These are phyloP conservation scores for Eciton burchellii DNA, from an alignment of 1,140 invertebrate genomes.

Conservation along the genomic window DNA sequence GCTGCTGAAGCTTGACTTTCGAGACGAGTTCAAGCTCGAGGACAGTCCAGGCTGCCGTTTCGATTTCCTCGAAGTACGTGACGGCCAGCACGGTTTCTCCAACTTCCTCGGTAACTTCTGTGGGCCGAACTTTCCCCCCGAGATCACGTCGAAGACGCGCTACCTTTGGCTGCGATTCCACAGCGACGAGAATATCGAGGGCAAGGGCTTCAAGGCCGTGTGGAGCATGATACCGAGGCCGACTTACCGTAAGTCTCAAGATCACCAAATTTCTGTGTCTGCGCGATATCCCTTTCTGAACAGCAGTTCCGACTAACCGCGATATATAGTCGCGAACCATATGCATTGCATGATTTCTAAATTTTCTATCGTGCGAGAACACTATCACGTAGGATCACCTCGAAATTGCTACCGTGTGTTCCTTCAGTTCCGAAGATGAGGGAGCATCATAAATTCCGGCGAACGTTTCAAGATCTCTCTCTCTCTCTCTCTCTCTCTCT, in stretches of 20 bases:
- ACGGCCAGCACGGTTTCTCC: constrained; percentile 95
- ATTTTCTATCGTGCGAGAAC: no score
- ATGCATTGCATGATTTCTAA: no score
- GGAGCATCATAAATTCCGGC: background rate
- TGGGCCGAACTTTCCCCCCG: constrained; percentile 91
- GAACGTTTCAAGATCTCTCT: no score
- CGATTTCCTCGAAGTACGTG: constrained; percentile 93
- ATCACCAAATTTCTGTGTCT: constrained; percentile 9
- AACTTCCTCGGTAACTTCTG: constrained; percentile 89
- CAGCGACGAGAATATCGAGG: constrained; percentile 94
- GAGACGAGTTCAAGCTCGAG: constrained; percentile 93
- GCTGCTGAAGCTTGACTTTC: constrained; percentile 92
- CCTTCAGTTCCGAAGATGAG: background rate
- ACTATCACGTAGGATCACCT: no score
- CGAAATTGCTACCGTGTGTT: no score
- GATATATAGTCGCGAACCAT: background rate
- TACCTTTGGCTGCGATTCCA: constrained; percentile 94
- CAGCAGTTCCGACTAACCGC: background rate
- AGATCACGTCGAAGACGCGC: constrained; percentile 91
- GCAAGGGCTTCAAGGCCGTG: constrained; percentile 92
- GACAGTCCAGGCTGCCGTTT: constrained; percentile 91
- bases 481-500: no score
- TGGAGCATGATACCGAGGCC: constrained; percentile 88
- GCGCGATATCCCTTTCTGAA: background rate
- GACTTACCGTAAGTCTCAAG: constrained; percentile 82